Percentiles rank a stretch among this genome's conserved stretches.
Conservation (phyloP, 2,113 vertebrate genomes). For the Morone saxatilis region DNA sequence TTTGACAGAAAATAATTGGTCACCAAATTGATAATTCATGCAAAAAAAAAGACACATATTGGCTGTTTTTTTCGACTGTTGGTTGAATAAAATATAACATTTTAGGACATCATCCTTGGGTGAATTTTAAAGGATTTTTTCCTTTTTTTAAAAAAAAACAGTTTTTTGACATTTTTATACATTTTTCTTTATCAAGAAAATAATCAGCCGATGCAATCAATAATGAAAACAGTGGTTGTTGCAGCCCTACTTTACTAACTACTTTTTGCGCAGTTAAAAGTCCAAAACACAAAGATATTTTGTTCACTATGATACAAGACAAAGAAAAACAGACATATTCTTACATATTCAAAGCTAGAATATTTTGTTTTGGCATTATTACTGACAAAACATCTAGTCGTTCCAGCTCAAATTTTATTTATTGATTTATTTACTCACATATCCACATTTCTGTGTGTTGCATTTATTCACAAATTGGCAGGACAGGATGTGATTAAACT, state of each 20-base stretch:
- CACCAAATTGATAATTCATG: neutral
- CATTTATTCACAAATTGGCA: neutral
- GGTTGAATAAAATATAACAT: neutral
- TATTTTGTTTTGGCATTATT: too few species aligned
- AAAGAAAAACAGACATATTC: neutral
- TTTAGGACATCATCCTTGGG: too few species aligned
- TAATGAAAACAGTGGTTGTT: neutral
- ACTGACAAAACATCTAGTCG: too few species aligned
- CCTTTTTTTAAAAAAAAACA: neutral
- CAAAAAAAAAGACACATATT: too few species aligned
- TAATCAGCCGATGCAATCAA: too few species aligned
- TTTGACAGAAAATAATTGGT: neutral
- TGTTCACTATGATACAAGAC: neutral
- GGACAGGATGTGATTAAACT: constrained; percentile 12
- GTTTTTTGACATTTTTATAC: neutral
- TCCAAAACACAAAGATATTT: constrained; percentile 1
- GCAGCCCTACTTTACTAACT: neutral
- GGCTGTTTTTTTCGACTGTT: neutral
- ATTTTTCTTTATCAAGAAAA: too few species aligned
- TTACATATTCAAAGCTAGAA: neutral
- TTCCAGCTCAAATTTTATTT: neutral
- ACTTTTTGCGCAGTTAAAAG: neutral
- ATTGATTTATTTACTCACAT: neutral
- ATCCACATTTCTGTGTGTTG: neutral
- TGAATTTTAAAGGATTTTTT: too few species aligned